phyloP scores from a whole-genome alignment of 2,797 vertebrate species.

The Chanos chanos region DNA sequence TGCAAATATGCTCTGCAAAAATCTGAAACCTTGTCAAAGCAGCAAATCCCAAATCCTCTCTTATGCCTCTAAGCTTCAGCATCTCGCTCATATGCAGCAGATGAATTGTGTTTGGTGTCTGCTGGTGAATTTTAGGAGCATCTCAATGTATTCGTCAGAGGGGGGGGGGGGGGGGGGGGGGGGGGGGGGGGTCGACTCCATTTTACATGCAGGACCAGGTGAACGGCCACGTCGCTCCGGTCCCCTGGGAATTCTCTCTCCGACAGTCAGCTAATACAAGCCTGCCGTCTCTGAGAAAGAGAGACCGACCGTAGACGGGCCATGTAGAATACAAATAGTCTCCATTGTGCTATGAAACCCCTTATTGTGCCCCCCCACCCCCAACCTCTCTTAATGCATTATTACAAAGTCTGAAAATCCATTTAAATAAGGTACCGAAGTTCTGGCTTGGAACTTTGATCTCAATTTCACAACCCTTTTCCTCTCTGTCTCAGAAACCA shows the following conservation, averaged over 20 bases:
- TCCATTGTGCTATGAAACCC: neutral
- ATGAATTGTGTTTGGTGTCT: too few species aligned
- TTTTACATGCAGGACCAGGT: constrained; percentile 47
- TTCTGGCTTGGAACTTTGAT: constrained; percentile 25
- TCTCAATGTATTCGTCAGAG: constrained; percentile 23
- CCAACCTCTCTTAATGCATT: constrained; percentile 13
- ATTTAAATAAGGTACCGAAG: constrained; percentile 38
- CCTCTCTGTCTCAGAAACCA: neutral
- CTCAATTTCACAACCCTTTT: constrained; percentile 27
- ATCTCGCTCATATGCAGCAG: neutral
- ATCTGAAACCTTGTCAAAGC: neutral
- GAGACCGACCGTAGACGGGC: constrained; percentile 7
- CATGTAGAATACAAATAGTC: constrained; percentile 53
- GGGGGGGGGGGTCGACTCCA: constrained; percentile 11
- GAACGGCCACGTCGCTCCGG: constrained; percentile 21
- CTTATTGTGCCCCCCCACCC: neutral
- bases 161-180: neutral
- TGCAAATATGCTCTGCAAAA: constrained; percentile 17
- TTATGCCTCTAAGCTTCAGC: neutral
- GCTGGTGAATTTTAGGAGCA: too few species aligned
- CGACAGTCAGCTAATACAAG: constrained; percentile 44
- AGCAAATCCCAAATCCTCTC: neutral
- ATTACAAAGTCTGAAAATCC: constrained; percentile 1
- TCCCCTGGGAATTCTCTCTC: constrained; percentile 42
- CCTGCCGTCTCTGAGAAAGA: constrained; percentile 27